Evolutionary conservation across 2,888 invertebrate genomes (phyloP).

Genomic region (Nematopogon swammerdamellus): DNA sequence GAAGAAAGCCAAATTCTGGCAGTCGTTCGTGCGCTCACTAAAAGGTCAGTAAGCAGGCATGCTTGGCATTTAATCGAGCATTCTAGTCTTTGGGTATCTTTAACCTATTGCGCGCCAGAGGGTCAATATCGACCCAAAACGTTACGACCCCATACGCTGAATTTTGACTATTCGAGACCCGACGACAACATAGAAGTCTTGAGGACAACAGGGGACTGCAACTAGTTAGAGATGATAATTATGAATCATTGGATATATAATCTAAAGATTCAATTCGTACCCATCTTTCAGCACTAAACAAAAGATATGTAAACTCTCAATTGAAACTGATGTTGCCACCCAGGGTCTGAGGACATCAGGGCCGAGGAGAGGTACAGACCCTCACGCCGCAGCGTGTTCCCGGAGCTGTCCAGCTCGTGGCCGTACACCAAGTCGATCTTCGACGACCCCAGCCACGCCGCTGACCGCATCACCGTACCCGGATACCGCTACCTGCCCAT

Average conservation of each 20-base stretch:
- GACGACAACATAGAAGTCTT: too few relatives aligned
- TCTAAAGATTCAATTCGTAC: too few relatives aligned
- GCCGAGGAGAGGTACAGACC: slow-evolving; percentile 78
- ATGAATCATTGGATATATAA: too few relatives aligned
- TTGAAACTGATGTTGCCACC: too few relatives aligned
- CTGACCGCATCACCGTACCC: slow-evolving; percentile 81
- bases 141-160: too few relatives aligned
- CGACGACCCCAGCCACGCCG: slow-evolving; percentile 77
- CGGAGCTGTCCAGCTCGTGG: slow-evolving; percentile 70
- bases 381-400: slow-evolving; percentile 71
- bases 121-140: too few relatives aligned
- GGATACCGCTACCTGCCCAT: slow-evolving; percentile 91
- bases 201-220: too few relatives aligned
- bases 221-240: too few relatives aligned
- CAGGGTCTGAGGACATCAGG: slow-evolving; percentile 89
- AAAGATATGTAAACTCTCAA: too few relatives aligned
- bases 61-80: neutral
- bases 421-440: slow-evolving; percentile 83
- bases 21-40: slow-evolving; percentile 87
- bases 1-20: slow-evolving; percentile 93
- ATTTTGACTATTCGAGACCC: too few relatives aligned
- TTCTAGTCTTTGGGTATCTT: neutral
- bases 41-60: slow-evolving; percentile 82
- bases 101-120: too few relatives aligned
- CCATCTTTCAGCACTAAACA: too few relatives aligned